phyloP scores from a whole-genome alignment of 2,888 invertebrate species.

The Cephus runcator region DNA sequence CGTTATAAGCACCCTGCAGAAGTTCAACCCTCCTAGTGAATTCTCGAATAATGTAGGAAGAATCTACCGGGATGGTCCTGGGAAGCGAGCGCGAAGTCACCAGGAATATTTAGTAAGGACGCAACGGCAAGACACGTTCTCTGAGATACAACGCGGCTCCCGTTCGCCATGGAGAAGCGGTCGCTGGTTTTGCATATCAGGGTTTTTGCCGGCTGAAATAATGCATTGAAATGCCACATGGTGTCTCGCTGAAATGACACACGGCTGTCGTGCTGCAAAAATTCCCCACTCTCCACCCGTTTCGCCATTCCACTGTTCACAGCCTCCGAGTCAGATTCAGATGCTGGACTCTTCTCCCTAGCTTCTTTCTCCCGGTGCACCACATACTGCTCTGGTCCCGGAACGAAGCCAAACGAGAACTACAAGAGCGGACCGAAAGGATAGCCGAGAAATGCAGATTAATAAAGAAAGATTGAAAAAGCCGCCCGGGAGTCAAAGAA shows the following conservation, averaged over 20 bases:
- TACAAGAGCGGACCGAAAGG: constrained; percentile 7
- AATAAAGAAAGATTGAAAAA: constrained; percentile 21
- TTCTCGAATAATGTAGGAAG: not conserved
- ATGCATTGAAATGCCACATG: constrained; percentile 64
- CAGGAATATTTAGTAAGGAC: constrained; percentile 7
- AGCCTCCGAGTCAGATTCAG: not conserved
- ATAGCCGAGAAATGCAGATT: constrained; percentile 22
- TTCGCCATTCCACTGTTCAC: not conserved
- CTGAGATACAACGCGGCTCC: constrained; percentile 9
- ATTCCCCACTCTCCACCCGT: not conserved
- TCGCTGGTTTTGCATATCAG: constrained; percentile 60
- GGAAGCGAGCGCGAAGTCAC: not conserved
- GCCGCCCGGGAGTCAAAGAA: constrained; percentile 7
- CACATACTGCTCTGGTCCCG: not conserved
- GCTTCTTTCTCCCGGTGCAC: not conserved
- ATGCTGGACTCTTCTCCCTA: not conserved
- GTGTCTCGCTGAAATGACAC: constrained; percentile 61
- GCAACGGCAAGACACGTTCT: not conserved
- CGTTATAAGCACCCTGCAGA: not conserved
- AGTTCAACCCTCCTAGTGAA: not conserved
- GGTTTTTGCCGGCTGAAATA: constrained; percentile 61
- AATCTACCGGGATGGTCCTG: not conserved
- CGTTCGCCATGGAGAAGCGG: constrained; percentile 29
- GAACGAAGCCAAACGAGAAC: not conserved
- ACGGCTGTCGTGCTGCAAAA: constrained; percentile 47